A percentile compares a stretch with the other conserved stretches of the same genome.
phyloP scores from a whole-genome alignment of 2,797 vertebrate genomes.

The Phalloptychus januarius region DNA sequence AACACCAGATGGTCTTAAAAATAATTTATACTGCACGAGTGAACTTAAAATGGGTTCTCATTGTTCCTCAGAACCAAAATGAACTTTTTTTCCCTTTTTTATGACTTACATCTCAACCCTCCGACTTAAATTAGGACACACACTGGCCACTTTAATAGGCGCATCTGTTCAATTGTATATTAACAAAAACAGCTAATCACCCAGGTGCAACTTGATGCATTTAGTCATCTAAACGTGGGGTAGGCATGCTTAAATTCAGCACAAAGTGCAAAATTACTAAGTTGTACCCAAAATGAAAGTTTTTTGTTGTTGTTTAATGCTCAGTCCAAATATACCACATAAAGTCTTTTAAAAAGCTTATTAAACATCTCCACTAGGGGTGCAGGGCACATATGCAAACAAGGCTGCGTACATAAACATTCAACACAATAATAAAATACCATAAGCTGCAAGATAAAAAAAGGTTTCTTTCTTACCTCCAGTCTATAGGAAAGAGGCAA shows the following conservation, averaged over 20 bases:
- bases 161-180: neutral
- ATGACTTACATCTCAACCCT: neutral
- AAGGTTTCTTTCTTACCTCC: constrained; percentile 87
- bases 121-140: neutral
- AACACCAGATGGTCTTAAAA: neutral
- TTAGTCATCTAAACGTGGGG: neutral
- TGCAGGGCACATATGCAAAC: neutral
- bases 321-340: neutral
- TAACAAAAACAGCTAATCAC: neutral
- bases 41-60: neutral
- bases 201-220: neutral
- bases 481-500: constrained; percentile 84
- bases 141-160: neutral
- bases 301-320: neutral
- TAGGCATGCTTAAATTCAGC: neutral
- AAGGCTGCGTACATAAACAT: neutral
- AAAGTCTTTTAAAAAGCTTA: neutral
- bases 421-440: neutral
- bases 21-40: neutral
- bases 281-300: neutral
- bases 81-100: neutral
- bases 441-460: neutral
- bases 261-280: neutral
- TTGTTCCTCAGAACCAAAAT: neutral
- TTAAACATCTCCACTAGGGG: neutral